Conservation (phyloP, 2,113 vertebrate species). For the Pycnonotus jocosus region DNA sequence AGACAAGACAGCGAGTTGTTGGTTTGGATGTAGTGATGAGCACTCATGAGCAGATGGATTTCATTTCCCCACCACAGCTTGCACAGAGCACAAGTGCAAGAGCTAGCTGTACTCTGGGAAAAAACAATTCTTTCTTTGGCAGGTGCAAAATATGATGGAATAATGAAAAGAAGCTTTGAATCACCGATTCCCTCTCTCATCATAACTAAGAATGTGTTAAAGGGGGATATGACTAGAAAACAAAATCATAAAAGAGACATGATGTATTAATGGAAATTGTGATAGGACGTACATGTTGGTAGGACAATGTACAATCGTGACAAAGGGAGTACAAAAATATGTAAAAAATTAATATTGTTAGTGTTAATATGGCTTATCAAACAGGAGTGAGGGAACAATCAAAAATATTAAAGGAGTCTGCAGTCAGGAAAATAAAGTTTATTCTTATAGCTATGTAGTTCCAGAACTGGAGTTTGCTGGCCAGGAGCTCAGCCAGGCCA, state of each 20-base stretch:
- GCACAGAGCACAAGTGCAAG: neutral
- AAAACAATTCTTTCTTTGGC: neutral
- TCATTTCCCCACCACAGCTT: neutral
- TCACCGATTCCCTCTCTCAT: fast-evolving
- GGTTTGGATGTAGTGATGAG: neutral
- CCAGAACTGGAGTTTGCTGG: neutral
- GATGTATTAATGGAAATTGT: neutral
- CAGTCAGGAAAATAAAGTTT: neutral
- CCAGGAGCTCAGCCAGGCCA: neutral
- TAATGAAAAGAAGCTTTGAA: neutral
- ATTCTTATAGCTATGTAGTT: neutral
- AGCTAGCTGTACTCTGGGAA: neutral
- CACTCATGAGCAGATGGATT: neutral
- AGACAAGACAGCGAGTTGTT: neutral
- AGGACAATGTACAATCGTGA: neutral
- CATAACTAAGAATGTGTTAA: neutral
- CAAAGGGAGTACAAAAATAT: neutral
- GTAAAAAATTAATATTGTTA: neutral
- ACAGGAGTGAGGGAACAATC: neutral
- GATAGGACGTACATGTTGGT: neutral
- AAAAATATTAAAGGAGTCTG: neutral
- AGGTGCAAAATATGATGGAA: neutral
- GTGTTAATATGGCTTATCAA: neutral
- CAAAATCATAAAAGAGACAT: neutral
- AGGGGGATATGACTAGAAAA: neutral